Conservation (phyloP, 1,140 invertebrate species). For the Conus betulinus region DNA sequence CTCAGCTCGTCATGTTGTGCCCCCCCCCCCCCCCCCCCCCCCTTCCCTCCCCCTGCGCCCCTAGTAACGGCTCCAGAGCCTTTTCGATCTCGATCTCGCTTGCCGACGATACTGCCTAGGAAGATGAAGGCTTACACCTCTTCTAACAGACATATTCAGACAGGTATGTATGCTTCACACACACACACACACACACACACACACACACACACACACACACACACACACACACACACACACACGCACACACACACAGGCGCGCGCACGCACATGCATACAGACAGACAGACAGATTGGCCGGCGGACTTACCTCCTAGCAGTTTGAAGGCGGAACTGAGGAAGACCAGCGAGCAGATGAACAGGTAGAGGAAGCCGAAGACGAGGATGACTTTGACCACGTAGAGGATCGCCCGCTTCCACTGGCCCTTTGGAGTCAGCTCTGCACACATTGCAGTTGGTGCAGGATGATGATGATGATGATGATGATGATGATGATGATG, state of each 20-base stretch:
- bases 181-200: no score
- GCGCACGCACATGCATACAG: no score
- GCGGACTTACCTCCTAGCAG: slow-evolving; percentile 77
- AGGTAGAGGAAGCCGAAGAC: slow-evolving; percentile 78
- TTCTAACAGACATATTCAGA: not conserved
- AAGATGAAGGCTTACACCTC: not conserved
- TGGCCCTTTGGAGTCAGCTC: slow-evolving; percentile 41
- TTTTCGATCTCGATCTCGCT: no score
- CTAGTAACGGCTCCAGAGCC: no score
- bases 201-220: not conserved
- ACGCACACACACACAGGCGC: no score
- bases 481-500: not conserved
- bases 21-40: no score
- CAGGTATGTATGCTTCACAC: no score
- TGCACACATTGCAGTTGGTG: slow-evolving; percentile 10
- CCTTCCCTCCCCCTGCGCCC: no score
- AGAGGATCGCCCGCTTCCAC: slow-evolving; percentile 25
- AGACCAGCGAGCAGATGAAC: slow-evolving; percentile 81
- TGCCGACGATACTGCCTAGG: no score
- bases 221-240: no score
- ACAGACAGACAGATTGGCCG: no score
- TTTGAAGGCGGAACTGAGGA: slow-evolving; percentile 79
- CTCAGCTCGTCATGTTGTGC: no score
- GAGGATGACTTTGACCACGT: slow-evolving; percentile 59
- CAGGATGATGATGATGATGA: not conserved